Evolutionary conservation across 2,113 vertebrate genomes (phyloP), one percentile per base, ranked within the genome.

Genomic region (Halichoerus grypus): DNA sequence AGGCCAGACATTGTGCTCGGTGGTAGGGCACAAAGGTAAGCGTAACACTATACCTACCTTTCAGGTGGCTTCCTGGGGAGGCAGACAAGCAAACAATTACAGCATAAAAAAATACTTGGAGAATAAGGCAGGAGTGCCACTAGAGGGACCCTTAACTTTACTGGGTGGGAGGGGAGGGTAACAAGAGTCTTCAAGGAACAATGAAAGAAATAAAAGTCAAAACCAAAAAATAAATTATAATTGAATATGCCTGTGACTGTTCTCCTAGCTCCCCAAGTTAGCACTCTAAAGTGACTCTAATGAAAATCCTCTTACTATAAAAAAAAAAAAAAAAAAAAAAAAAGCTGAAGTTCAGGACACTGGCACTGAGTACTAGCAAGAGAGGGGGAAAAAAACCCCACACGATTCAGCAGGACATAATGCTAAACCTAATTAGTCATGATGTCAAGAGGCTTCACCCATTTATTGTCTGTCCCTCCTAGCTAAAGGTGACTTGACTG

Each of bases 361-460:
- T 31, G 46, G 76, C 74, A 77, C 42, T 24, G 14, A 97, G 39
- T 72, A 65, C 22, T 24, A 76, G 31, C 15, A 55, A 84, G 36
- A 61, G 9, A 46, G 15, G 3, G 46, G 39, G 4, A 69, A 24
- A 69, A 51, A 19, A 11, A 26, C 4, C 26, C 12, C 39, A 81
- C 9, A 39, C 36, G 77, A 81, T 53, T 88, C 42, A 53, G 57
- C 46, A 95, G 69, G 89, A 87, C 24, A 76, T n/a, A 86, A 93
- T 22, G 19, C 61, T 67, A 97, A 91, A 93, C 59, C 42, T 77
- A 92, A 77, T 80, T 51, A 94, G 67, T 22, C 59, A 74, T 39
- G n/a, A 61, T 82, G 74, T 93, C 85, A 94, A 95, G 90, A 76
- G 81, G 28, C 19, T 87, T 90, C 83, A 65, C n/a, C 49, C 77